A percentile compares a stretch with the other conserved stretches of the same genome.
Evolutionary conservation across 2,113 vertebrate species (phyloP).

Genomic region (Cyprinus carpio): DNA sequence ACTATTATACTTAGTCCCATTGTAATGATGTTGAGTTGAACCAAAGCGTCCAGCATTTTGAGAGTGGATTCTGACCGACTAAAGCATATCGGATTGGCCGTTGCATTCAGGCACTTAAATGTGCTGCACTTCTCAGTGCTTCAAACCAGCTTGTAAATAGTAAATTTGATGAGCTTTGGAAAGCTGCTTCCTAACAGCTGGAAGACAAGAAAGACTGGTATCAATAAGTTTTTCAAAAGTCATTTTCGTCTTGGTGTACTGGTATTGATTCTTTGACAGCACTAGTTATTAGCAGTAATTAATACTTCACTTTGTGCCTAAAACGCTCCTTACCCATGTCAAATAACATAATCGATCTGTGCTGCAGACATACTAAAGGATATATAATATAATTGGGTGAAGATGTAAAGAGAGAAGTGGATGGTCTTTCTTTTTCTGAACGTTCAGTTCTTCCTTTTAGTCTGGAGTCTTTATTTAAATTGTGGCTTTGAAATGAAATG

Average conservation of each 20-base stretch:
- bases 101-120: background rate
- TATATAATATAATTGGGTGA: too few species aligned
- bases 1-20: too few species aligned
- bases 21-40: background rate
- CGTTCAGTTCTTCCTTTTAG: too few species aligned
- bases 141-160: too few species aligned
- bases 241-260: background rate
- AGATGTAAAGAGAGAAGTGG: too few species aligned
- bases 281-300: background rate
- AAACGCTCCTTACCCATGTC: background rate
- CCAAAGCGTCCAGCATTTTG: background rate
- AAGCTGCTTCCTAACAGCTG: background rate
- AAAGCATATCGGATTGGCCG: background rate
- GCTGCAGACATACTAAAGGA: background rate
- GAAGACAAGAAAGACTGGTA: background rate
- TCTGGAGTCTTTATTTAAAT: too few species aligned
- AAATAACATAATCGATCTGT: background rate
- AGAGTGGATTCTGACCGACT: background rate
- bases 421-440: too few species aligned
- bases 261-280: background rate
- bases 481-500: too few species aligned
- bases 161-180: background rate
- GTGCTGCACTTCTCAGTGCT: background rate
- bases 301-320: background rate
- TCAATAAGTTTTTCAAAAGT: background rate